These are phyloP conservation scores for Tetramorium alpestre DNA, from an alignment of 1,140 invertebrate genomes.

Conservation along the genomic window DNA sequence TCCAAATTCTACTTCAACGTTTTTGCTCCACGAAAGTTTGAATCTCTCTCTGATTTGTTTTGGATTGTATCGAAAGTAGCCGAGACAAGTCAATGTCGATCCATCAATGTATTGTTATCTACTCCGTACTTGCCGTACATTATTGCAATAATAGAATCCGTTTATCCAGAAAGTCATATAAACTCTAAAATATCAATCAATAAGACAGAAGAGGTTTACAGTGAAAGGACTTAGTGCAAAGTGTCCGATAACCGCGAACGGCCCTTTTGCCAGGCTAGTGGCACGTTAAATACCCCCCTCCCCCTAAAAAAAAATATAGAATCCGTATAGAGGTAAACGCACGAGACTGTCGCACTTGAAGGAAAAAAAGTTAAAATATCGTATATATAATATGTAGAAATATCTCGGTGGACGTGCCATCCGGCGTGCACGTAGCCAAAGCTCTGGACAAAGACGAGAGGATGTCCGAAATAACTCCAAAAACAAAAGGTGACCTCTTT, in stretches of 20 bases:
- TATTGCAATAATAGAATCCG: not conserved
- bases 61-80: too few species aligned
- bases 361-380: too few species aligned
- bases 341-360: not conserved
- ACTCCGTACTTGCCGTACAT: not conserved
- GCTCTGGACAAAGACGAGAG: not conserved
- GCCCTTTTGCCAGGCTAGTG: too few species aligned
- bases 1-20: not conserved
- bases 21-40: conserved; percentile 24
- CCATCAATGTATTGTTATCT: not conserved
- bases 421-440: too few species aligned
- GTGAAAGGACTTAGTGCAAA: too few species aligned
- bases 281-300: too few species aligned
- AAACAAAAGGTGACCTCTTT: conserved; percentile 81
- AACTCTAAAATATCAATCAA: too few species aligned
- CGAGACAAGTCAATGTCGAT: not conserved
- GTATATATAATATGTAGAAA: too few species aligned
- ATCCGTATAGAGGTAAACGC: not conserved
- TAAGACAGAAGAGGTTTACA: too few species aligned
- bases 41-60: not conserved
- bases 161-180: not conserved
- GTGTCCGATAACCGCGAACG: too few species aligned
- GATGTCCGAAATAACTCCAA: conserved; percentile 67
- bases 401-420: too few species aligned
- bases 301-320: not conserved